Evolutionary conservation across 2,113 vertebrate genomes (phyloP).

Genomic region (Monopterus albus): DNA sequence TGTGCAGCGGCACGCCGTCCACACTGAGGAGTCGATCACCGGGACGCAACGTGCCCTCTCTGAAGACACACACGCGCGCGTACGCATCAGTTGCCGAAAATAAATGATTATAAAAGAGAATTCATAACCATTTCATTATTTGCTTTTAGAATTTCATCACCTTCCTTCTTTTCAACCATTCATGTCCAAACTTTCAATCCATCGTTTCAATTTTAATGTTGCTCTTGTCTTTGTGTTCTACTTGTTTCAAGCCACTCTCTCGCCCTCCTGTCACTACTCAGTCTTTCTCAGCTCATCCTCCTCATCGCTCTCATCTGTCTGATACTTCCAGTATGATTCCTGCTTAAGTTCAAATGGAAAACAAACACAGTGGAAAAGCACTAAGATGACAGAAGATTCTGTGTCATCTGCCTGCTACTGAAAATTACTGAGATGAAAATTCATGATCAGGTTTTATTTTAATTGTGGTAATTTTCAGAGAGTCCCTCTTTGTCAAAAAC

Average conservation of each 20-base stretch:
- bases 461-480: background rate
- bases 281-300: constrained; percentile 1
- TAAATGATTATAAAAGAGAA: background rate
- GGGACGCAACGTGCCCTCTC: constrained; percentile 92
- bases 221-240: background rate
- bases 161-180: too few relatives aligned
- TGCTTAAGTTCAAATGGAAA: constrained; percentile 15
- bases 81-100: background rate
- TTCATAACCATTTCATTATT: too few relatives aligned
- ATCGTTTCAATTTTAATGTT: background rate
- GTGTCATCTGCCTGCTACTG: too few relatives aligned
- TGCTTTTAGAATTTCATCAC: too few relatives aligned
- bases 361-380: background rate
- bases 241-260: background rate
- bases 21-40: constrained; percentile 93
- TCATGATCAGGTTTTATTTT: background rate
- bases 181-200: too few relatives aligned
- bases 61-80: constrained; percentile 57
- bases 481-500: background rate
- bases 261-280: too few relatives aligned
- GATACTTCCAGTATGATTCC: background rate
- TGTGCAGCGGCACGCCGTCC: constrained; percentile 92
- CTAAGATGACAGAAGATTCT: background rate
- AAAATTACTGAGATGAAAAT: background rate
- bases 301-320: constrained; percentile 13